These are phyloP conservation scores for Drosophila saltans DNA, from an alignment of 1,140 invertebrate species.

Conservation along the genomic window DNA sequence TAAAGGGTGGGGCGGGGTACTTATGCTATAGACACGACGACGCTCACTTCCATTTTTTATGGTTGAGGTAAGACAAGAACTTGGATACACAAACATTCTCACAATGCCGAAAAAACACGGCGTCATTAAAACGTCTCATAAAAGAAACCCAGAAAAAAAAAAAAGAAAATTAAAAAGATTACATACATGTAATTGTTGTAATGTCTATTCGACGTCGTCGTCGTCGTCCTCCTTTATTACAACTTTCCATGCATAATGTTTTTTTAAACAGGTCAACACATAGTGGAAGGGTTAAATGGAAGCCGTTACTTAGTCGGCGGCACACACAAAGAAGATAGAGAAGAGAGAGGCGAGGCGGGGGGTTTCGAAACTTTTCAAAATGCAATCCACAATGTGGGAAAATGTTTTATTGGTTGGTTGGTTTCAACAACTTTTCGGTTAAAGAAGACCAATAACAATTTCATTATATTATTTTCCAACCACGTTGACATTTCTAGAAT, in stretches of 20 bases:
- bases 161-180: constrained; percentile 7
- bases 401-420: neutral
- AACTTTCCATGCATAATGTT: constrained; percentile 3
- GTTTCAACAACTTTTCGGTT: too few species aligned
- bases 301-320: constrained; percentile 4
- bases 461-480: too few species aligned
- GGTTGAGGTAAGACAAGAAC: constrained; percentile 14
- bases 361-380: constrained; percentile 17
- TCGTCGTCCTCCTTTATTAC: neutral
- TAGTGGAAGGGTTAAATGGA: neutral
- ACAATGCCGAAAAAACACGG: constrained; percentile 20
- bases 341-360: neutral
- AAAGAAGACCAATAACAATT: too few species aligned
- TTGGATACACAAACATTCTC: constrained; percentile 26
- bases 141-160: constrained; percentile 12
- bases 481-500: neutral
- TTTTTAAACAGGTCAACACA: constrained; percentile 7
- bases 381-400: constrained; percentile 11
- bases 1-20: neutral
- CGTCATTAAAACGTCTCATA: constrained; percentile 35
- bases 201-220: neutral
- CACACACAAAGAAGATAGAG: constrained; percentile 30
- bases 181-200: constrained; percentile 10
- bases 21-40: neutral
- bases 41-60: constrained; percentile 23